Evolutionary conservation across 2,797 vertebrate genomes (phyloP), one percentile per base, ranked within the genome.

Genomic region (Syngnathus rostellatus): DNA sequence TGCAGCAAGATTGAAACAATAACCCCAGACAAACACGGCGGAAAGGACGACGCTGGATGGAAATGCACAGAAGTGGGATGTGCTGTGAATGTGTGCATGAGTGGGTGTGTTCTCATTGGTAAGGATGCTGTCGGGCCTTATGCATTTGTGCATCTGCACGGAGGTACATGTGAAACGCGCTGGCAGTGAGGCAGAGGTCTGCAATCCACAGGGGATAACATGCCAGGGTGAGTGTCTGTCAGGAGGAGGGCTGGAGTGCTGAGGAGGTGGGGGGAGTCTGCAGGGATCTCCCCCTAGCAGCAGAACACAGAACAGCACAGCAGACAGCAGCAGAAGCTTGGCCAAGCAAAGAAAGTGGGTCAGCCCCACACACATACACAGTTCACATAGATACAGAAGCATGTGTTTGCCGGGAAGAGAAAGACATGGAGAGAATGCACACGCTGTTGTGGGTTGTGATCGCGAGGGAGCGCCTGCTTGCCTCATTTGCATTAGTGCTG

Each of bases 1-100:
- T 91, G 88, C 88, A 90, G 89, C 84, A 88, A 90, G 90, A 90
- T 89, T 89, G 89, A 88, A 90, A 88, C 86, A 89, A 90, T 88
- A 90, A 89, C 87, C 90, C 86, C 87, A 90, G 87, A 88, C 85
- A 90, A 86, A 88, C 83, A 88, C 63, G 43, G 77, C 70, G 76
- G 85, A 84, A 84, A 87, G 14, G 83, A 80, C 83, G 80, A 85
- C 80, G 80, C 73, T 74, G 83, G 83, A 81, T 79, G 82, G 81
- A 86, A 86, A 86, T 86, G 87, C 83, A 88, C 87, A 83, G 83
- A 86, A 83, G 16, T 81, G 73, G 69, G 85, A 74, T 85, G 80
- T 77, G 74, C 78, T 81, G 80, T 83, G 78, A 82, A 82, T 82
- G 67, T 71, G 69, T 69, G 65, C 69, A 68, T 69, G 65, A 61